These are phyloP conservation scores for Aleiodes testaceus DNA, from an alignment of 2,888 invertebrate species.

Conservation along the genomic window DNA sequence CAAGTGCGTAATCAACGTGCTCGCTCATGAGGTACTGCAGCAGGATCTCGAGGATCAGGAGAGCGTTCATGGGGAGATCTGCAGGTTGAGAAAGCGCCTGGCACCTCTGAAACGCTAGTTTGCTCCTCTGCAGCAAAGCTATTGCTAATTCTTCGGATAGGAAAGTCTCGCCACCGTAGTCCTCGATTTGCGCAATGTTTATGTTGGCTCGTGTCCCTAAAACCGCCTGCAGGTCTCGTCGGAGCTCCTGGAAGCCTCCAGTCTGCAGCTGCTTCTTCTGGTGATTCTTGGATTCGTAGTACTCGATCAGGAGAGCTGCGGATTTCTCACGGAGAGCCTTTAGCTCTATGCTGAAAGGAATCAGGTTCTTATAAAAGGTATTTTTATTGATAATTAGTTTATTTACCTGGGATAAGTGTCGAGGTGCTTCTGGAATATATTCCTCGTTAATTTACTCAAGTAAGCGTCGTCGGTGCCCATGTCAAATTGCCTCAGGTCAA, in stretches of 20 bases:
- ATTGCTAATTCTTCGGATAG: constrained; percentile 95
- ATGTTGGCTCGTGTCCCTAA: constrained; percentile 93
- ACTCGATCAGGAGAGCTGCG: constrained; percentile 83
- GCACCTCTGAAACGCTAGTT: constrained; percentile 91
- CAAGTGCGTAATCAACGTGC: constrained; percentile 97
- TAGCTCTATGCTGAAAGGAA: constrained; percentile 78
- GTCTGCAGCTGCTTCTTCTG: constrained; percentile 94
- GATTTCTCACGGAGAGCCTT: constrained; percentile 87
- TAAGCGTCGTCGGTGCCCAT: constrained; percentile 87
- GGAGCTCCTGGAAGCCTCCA: constrained; percentile 93
- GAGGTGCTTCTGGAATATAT: constrained; percentile 86
- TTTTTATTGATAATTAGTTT: too few relatives aligned
- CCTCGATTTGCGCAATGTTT: constrained; percentile 94
- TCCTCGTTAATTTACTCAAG: constrained; percentile 84
- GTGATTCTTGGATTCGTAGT: constrained; percentile 95
- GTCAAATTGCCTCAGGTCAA: constrained; percentile 82
- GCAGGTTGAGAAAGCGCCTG: constrained; percentile 85
- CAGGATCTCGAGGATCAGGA: constrained; percentile 87
- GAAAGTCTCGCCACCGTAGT: constrained; percentile 97
- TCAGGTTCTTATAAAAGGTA: background rate
- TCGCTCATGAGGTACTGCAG: constrained; percentile 90
- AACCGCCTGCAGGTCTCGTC: constrained; percentile 94
- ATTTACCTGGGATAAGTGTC: constrained; percentile 83
- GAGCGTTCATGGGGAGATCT: constrained; percentile 85
- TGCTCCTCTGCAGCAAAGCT: constrained; percentile 90